Base-by-base conservation (phyloP, 2,888 invertebrate species). In the Himalopsyche tibetana region DNA sequence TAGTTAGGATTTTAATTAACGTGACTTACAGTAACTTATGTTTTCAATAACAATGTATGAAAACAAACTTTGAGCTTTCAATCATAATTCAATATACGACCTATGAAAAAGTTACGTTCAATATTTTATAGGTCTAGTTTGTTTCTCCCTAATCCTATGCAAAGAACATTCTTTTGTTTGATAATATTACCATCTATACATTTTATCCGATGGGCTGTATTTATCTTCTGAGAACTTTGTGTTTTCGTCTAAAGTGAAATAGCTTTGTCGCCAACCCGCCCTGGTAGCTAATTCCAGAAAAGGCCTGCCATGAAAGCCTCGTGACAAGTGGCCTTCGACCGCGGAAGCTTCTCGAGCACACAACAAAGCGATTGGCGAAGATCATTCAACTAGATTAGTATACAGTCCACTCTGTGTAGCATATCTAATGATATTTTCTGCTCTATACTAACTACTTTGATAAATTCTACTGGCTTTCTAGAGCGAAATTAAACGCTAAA, bases 311-410 rank as follows among this genome's bases (percentile, higher is more conserved):
- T 74, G 74, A 74, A 74, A 74, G 74, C 74, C 74, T 74, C 38
- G 69, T 15, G 83, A 83, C 55, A 84, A 80, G 84, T 84, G 79
- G 80, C 55, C 84, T 55, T 36, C 17, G 55, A 38, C 80, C 80
- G 80, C 80, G 74, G 38, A 38, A 36, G 38, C 55, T 19, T 19
- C 80, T 84, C 40, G 79, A 80, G 84, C 55, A 84, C 40, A 82
- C 55, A 82, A 82, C 55, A 55, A 56, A 80, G 84, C 80, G 80
- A 79, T 79, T 84, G 84, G 38, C 42, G 84, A 80, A 84, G 80
- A 55, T 80, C 36, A 45, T 79, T 84, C 79, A 51, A 19, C n/a
- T 36, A 84, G 84, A 84, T 84, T 80, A 55, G 51, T 74, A 74
- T 74, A 74, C 74, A 74, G 74, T 74, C 74, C 74, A 74, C 74